Evolutionary conservation across 53 echinoderm and acorn worm genomes (phyloP), one percentile per base, ranked within the genome.

Genomic region (Holothuria scabra): DNA sequence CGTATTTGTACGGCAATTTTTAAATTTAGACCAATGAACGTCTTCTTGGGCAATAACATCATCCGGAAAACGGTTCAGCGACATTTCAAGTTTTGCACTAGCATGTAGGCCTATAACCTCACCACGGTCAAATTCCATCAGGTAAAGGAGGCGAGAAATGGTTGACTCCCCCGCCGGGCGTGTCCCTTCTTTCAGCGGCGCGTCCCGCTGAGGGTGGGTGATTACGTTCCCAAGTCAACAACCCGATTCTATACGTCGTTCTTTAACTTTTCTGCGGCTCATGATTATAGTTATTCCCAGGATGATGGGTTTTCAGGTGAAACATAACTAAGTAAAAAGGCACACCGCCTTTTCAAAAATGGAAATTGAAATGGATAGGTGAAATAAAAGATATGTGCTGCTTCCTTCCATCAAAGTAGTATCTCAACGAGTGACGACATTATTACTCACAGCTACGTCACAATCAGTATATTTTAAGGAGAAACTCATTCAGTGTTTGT

Each of bases 181-280:
- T 72, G 46, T 72, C 72, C 72, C 72, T 48, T 46, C 72, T 48
- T 48, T 72, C 69, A 23, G 72, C 72, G 25, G 72, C 46, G 46
- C 52, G 46, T 72, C 72, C 22, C 26, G 72, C 72, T 72, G 72
- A 32, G 72, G 72, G 48, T 38, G 46, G 72, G 23, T 48, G 41
- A 72, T 72, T 72, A 72, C 46, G 72, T 72, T 72, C 72, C 72
- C 48, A 34, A 46, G 72, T 72, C 72, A 72, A 72, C 48, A 72
- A 72, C 72, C 72, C 48, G n/a, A 46, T 44, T 38, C 26, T 72
- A 46, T 34, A 72, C 32, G 19, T 14, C 21, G 67, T n/a, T 48
- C 48, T 72, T 72, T 28, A 72, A 20, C 48, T 44, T 32, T 33
- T 69, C 34, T 24, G 8, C 22, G 14, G 25, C 72, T 21, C 48